Conservation (phyloP, 1,140 invertebrate species). For the Latrodectus geometricus region DNA sequence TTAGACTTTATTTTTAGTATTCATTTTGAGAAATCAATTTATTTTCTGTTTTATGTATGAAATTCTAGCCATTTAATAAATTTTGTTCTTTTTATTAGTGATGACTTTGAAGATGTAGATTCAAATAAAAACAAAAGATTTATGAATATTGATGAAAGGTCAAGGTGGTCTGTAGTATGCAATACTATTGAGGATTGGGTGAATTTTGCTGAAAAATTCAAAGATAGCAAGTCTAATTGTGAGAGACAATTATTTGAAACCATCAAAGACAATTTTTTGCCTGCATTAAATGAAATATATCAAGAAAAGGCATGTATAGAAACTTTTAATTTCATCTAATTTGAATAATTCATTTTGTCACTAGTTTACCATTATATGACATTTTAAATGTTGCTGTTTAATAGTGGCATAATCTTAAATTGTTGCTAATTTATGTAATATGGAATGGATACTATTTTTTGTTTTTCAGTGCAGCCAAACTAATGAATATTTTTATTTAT, state of each 20-base stretch:
- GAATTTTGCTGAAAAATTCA: conserved; percentile 84
- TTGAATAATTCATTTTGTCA: no score
- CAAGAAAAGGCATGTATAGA: conserved; percentile 72
- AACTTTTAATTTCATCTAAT: no score
- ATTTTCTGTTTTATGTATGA: no score
- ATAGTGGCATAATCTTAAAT: no score
- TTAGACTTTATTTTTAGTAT: no score
- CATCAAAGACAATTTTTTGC: conserved; percentile 89
- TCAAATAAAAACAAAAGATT: background rate
- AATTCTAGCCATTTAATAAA: background rate
- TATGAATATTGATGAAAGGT: conserved; percentile 38
- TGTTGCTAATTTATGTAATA: no score
- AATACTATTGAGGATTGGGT: conserved; percentile 92
- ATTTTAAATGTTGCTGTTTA: no score
- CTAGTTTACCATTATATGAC: no score
- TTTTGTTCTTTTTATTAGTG: conserved; percentile 16
- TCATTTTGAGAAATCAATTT: background rate
- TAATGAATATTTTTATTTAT: no score
- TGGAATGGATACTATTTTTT: no score
- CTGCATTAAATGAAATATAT: conserved; percentile 91
- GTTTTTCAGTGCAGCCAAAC: no score
- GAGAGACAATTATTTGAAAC: conserved; percentile 84
- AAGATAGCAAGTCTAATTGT: conserved; percentile 76
- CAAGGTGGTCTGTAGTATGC: conserved; percentile 87
- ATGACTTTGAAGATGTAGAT: conserved; percentile 16